A percentile compares a stretch with the other conserved stretches of the same genome.
Evolutionary conservation across 2,113 vertebrate genomes (phyloP).

Genomic region (Vidua chalybeata): DNA sequence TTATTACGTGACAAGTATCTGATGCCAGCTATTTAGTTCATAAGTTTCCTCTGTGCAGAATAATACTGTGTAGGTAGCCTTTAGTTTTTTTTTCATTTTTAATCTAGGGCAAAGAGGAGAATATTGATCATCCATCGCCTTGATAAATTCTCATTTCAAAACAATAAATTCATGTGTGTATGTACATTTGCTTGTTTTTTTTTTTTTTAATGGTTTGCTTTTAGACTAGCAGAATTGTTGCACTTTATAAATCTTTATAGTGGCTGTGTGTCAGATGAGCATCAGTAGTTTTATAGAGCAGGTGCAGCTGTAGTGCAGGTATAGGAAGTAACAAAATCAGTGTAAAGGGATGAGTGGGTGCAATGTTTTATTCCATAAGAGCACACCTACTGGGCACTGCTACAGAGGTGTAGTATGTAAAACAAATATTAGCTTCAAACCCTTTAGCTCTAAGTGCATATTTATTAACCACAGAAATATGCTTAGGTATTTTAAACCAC

Average conservation of each 20-base stretch:
- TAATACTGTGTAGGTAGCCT: neutral
- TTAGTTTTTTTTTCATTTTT: neutral
- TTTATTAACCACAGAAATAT: neutral
- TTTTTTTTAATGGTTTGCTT: neutral
- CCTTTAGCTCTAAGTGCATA: neutral
- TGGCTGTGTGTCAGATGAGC: neutral
- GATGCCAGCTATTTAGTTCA: neutral
- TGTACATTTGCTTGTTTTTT: neutral
- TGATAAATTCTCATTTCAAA: neutral
- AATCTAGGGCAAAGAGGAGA: neutral
- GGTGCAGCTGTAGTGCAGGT: neutral
- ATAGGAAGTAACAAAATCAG: neutral
- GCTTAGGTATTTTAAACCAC: neutral
- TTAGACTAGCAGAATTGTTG: neutral
- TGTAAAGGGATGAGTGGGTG: neutral
- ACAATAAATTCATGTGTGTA: neutral
- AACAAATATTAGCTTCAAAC: neutral
- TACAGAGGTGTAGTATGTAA: neutral
- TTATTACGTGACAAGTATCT: constrained; percentile 29
- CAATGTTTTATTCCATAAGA: neutral
- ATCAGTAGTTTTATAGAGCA: neutral
- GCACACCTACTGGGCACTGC: neutral
- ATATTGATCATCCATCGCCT: neutral
- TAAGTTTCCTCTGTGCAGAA: neutral
- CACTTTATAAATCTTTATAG: neutral